Conservation (phyloP, 2,113 vertebrate genomes). For the Anoura caudifer region DNA sequence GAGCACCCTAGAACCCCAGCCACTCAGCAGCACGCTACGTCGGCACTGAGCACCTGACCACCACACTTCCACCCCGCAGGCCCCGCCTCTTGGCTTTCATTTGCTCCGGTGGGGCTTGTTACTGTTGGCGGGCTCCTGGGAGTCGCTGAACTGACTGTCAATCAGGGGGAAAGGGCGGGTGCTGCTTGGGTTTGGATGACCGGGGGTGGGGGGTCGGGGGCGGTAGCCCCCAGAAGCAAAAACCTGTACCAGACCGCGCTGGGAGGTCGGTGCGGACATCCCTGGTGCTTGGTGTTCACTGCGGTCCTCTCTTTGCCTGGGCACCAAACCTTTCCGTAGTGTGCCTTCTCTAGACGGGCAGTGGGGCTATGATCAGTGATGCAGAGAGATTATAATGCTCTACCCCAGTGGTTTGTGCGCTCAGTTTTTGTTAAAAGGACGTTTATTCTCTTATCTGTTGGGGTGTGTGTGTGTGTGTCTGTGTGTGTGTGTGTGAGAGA, state of each 20-base stretch:
- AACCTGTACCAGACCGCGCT: rapidly evolving
- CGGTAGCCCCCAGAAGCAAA: rapidly evolving
- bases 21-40: not conserved
- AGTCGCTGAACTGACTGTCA: conserved; percentile 29
- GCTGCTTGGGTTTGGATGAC: not conserved
- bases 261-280: rapidly evolving
- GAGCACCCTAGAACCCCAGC: not conserved
- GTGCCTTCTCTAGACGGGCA: not conserved
- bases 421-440: not conserved
- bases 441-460: not conserved
- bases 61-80: not conserved
- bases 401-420: not conserved
- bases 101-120: not conserved
- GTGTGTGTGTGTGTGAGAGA: too few species aligned
- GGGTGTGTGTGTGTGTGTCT: not conserved
- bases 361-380: not conserved
- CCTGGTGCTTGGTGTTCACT: rapidly evolving
- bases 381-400: not conserved
- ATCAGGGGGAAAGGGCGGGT: not conserved
- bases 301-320: rapidly evolving
- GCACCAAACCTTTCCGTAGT: not conserved
- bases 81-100: conserved; percentile 20
- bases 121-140: too few species aligned
- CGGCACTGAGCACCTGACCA: conserved; percentile 7
- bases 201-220: not conserved